Base-by-base conservation (phyloP, 2,888 invertebrate genomes). In the Cryptops parisi region DNA sequence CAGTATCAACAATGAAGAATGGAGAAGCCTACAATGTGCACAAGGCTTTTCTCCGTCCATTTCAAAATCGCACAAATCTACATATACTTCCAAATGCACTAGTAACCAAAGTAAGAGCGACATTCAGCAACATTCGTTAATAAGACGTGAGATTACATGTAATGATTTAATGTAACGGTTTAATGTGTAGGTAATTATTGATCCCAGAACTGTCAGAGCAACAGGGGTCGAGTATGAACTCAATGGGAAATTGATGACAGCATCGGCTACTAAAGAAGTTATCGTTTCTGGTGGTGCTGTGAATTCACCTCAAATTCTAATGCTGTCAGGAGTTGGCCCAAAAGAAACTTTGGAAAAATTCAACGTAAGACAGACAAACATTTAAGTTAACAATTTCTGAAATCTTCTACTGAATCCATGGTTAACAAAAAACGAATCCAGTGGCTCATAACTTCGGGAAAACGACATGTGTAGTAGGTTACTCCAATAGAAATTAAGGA, bases 321-420 rank as follows among this genome's bases (percentile, higher is more conserved):
- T 50, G 50, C n/a, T 50, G 15, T 50, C 50, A 6, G 50, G 50
- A 2, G 27, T 50, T 39, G 50, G 50, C n/a, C 50, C 50, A n/a
- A 50, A 50, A 23, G 9, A 40, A 2, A 41, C 19, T 5, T 17
- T 50, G 9, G 12, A 6, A 9, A 40, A 50, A 22, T 23, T 21
- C 50, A 41, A 50, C 1, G 50, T 50, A 40, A 40, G 19, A 27
- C 3, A 21, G 21, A 47, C 19, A 27, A 27, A 47, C 33, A 17
- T 2, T 23, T 46, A 2, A 46, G 25, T 6, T 6, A 24, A 25
- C 2, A 21, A 21, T 5, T 12, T n/a, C 38, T 33, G n/a, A n/a
- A n/a, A n/a, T n/a, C n/a, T n/a, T n/a, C n/a, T n/a, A n/a, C n/a
- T n/a, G n/a, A n/a, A n/a, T n/a, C n/a, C n/a, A n/a, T n/a, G n/a